Evolutionary conservation across 2,888 invertebrate species (phyloP).

Genomic region (Drosophila nr. medialis): DNA sequence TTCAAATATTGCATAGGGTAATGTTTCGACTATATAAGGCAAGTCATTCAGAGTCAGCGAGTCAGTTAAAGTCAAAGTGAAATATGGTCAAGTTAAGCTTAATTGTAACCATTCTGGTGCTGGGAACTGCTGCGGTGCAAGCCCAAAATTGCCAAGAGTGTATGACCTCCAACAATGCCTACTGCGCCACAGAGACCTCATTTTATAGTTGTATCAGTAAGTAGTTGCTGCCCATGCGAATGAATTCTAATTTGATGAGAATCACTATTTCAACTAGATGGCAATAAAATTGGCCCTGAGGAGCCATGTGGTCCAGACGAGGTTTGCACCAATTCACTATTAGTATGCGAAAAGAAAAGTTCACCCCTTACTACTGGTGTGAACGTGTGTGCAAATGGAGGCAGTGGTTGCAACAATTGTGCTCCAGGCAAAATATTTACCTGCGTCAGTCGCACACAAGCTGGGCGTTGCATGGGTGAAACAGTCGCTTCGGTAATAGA

Average conservation of each 20-base stretch:
- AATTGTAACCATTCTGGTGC: slow-evolving; percentile 17
- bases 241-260: neutral
- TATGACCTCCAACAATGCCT: slow-evolving; percentile 12
- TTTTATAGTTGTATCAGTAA: slow-evolving; percentile 44
- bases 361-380: accelerated
- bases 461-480: slow-evolving; percentile 38
- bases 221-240: neutral
- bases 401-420: slow-evolving; percentile 16
- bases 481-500: slow-evolving; percentile 6
- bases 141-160: slow-evolving; percentile 29
- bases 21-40: slow-evolving; percentile 35
- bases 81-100: slow-evolving; percentile 24
- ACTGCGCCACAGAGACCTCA: slow-evolving; percentile 37
- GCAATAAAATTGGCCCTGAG: neutral
- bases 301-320: slow-evolving; percentile 1
- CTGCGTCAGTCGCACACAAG: slow-evolving; percentile 54
- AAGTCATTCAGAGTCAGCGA: too few species aligned
- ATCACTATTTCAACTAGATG: slow-evolving; percentile 10
- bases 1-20: neutral
- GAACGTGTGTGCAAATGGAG: slow-evolving; percentile 37
- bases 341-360: slow-evolving; percentile 20
- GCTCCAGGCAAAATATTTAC: neutral
- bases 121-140: slow-evolving; percentile 1
- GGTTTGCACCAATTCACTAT: slow-evolving; percentile 43
- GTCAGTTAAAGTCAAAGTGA: neutral